Conservation (phyloP, 1,140 invertebrate species). For the Drosophila grimshawi region DNA sequence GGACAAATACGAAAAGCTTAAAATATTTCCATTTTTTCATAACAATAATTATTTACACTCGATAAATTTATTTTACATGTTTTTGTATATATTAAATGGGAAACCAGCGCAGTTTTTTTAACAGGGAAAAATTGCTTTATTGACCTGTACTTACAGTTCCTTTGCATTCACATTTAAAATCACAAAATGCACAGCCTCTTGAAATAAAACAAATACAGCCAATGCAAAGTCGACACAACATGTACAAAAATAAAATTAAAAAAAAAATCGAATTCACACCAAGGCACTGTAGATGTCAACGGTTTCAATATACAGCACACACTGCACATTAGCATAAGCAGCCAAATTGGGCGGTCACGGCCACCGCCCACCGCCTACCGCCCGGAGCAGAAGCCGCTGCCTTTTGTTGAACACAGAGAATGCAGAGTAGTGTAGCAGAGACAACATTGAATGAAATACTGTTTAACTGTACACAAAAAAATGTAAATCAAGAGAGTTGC, state of each 20-base stretch:
- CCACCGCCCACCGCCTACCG: not conserved
- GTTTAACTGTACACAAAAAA: slow-evolving; percentile 47
- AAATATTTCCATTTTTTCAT: not conserved
- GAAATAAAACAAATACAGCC: slow-evolving; percentile 5
- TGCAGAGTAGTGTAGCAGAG: slow-evolving; percentile 8
- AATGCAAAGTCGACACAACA: slow-evolving; percentile 10
- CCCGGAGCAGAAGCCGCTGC: not conserved
- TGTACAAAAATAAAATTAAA: not conserved
- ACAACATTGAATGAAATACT: slow-evolving; percentile 28
- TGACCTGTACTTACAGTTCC: slow-evolving; percentile 47
- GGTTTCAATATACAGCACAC: slow-evolving; percentile 19
- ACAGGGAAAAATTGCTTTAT: not conserved
- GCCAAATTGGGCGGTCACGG: slow-evolving; percentile 8
- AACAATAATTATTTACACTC: not conserved
- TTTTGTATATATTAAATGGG: slow-evolving; percentile 4
- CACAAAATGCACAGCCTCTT: slow-evolving; percentile 16
- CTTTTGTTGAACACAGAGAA: slow-evolving; percentile 1
- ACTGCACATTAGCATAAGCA: slow-evolving; percentile 45
- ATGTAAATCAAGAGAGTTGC: slow-evolving; percentile 50
- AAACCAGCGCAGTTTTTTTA: slow-evolving; percentile 1
- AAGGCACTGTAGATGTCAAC: slow-evolving; percentile 11
- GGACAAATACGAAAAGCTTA: no score
- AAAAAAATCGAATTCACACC: slow-evolving; percentile 10
- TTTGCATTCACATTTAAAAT: slow-evolving; percentile 18
- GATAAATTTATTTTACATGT: not conserved